Conservation (phyloP, 2,797 vertebrate genomes). For the Phrynocephalus forsythii region DNA sequence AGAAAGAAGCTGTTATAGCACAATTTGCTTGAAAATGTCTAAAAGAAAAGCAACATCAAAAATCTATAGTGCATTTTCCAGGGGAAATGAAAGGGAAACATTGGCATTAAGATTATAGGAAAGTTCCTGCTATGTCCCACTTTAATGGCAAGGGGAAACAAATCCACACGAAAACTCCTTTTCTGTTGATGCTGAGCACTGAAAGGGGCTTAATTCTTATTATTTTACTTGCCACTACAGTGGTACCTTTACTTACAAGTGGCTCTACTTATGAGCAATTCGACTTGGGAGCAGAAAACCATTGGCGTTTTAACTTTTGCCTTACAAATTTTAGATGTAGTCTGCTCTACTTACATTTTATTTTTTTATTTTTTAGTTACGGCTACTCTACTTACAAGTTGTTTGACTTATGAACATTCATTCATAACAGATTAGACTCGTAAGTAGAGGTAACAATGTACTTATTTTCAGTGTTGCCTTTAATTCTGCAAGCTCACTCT, state of each 20-base stretch:
- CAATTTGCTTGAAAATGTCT: constrained; percentile 82
- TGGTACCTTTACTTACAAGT: no score
- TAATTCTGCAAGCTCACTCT: background rate
- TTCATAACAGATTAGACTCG: no score
- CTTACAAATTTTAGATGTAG: no score
- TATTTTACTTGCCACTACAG: background rate
- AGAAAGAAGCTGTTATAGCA: constrained; percentile 81
- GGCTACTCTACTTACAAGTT: no score
- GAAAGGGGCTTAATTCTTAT: background rate
- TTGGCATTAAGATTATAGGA: constrained; percentile 13
- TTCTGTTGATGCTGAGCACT: constrained; percentile 1
- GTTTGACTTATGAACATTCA: no score
- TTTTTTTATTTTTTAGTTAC: no score
- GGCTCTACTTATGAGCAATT: no score
- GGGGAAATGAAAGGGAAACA: constrained; percentile 34
- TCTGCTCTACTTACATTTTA: no score
- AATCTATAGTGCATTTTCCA: constrained; percentile 58
- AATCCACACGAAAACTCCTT: background rate
- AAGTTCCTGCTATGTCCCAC: background rate
- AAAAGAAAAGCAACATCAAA: constrained; percentile 74
- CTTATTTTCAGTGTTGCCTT: background rate
- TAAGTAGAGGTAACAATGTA: background rate
- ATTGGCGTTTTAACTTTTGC: no score
- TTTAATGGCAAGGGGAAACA: background rate
- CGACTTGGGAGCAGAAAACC: no score